Percentiles rank a stretch among this genome's conserved stretches.
Evolutionary conservation across 2,888 invertebrate species (phyloP).

Genomic region (Drosophila rellima): DNA sequence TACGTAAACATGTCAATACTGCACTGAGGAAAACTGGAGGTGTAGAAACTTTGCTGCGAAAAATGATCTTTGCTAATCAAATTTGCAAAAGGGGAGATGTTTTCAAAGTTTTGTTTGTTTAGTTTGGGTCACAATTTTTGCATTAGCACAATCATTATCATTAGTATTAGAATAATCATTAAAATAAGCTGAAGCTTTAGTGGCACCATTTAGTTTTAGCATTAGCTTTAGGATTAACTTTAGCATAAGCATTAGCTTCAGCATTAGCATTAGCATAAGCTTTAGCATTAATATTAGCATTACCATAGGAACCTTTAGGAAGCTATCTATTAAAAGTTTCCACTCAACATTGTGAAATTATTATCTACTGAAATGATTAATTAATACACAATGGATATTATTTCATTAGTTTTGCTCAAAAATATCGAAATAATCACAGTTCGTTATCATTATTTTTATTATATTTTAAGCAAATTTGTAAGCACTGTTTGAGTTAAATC

Average conservation of each 20-base stretch:
- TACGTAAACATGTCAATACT: not conserved
- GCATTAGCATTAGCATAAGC: not conserved
- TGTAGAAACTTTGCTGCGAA: not conserved
- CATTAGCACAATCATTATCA: not conserved
- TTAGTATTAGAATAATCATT: not conserved
- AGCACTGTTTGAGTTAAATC: not conserved
- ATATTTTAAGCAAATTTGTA: not conserved
- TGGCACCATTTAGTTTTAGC: not conserved
- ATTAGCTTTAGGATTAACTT: constrained; percentile 4
- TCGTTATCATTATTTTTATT: not conserved
- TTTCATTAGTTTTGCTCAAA: not conserved
- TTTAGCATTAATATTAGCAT: not conserved
- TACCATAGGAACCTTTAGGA: not conserved
- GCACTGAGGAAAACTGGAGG: not conserved
- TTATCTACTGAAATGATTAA: not conserved
- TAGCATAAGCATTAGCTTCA: not conserved
- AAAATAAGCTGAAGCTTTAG: not conserved
- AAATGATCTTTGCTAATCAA: too few relatives aligned
- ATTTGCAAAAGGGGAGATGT: too few relatives aligned
- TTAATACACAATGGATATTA: not conserved
- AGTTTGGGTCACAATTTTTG: not conserved
- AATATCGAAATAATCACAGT: not conserved
- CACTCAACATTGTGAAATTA: not conserved
- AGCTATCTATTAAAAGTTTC: not conserved
- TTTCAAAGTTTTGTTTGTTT: too few relatives aligned